Evolutionary conservation across 53 echinoderm and acorn worm species (phyloP).

Genomic region (Holothuria scabra): DNA sequence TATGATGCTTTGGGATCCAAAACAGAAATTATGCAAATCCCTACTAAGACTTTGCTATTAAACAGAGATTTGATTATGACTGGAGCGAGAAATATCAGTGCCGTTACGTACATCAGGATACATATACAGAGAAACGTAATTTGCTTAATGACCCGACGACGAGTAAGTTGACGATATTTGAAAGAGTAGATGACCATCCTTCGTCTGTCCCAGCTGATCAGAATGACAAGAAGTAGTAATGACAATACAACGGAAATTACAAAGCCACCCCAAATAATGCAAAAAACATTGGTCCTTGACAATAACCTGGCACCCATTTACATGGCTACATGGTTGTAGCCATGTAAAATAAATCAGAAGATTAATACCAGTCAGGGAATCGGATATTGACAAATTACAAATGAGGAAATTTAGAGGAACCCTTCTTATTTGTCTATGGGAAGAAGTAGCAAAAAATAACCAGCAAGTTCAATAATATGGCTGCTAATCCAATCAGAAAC

Average conservation of each 20-base stretch:
- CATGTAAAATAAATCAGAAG: not conserved
- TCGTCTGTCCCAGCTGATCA: constrained; percentile 7
- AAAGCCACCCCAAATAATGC: not conserved
- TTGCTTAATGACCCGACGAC: not conserved
- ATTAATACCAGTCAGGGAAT: not conserved
- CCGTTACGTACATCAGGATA: not conserved
- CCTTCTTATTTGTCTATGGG: not conserved
- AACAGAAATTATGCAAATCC: too few species aligned
- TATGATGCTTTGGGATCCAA: too few species aligned
- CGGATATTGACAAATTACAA: not conserved
- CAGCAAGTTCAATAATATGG: not conserved
- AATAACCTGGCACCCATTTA: not conserved
- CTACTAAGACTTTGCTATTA: too few species aligned
- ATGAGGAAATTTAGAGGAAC: not conserved
- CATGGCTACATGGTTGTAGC: not conserved
- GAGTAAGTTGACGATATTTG: not conserved
- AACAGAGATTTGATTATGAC: too few species aligned
- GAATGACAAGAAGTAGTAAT: not conserved
- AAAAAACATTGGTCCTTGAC: not conserved
- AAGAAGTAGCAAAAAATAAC: not conserved
- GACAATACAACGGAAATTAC: not conserved
- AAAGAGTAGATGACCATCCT: not conserved
- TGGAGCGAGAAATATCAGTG: too few species aligned
- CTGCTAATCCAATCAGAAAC: not conserved
- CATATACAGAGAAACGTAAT: not conserved